Conservation (phyloP, 2,888 invertebrate species). For the Drosophila multiciliata region DNA sequence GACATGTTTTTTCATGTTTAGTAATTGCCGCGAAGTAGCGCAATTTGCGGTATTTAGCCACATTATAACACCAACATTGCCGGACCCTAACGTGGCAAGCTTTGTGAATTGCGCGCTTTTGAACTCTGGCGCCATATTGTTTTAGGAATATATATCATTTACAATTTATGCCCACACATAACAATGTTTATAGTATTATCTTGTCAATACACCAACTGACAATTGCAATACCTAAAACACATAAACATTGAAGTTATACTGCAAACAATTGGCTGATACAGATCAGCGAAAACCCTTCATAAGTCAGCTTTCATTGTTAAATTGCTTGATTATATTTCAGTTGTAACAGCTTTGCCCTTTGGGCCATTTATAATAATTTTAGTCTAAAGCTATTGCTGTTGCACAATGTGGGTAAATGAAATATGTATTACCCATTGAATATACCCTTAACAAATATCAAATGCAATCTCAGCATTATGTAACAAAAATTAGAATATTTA, state of each 20-base stretch:
- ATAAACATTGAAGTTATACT: slow-evolving; percentile 10
- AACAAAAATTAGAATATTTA: neutral
- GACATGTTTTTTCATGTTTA: slow-evolving; percentile 64
- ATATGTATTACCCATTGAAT: neutral
- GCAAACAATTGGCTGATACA: neutral
- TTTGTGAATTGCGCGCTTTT: slow-evolving; percentile 32
- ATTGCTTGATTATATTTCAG: slow-evolving; percentile 57
- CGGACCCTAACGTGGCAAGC: slow-evolving; percentile 20
- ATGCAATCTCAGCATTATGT: neutral
- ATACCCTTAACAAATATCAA: neutral
- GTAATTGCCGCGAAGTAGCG: slow-evolving; percentile 74
- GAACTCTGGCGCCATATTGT: slow-evolving; percentile 63
- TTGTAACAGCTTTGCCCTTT: slow-evolving; percentile 55
- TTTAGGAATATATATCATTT: slow-evolving; percentile 49
- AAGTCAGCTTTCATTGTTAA: slow-evolving; percentile 15
- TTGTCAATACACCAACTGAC: slow-evolving; percentile 27
- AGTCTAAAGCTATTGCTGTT: neutral
- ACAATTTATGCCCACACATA: slow-evolving; percentile 14
- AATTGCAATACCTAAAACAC: slow-evolving; percentile 15
- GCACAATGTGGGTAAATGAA: neutral
- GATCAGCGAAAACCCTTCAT: slow-evolving; percentile 5
- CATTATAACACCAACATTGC: slow-evolving; percentile 66
- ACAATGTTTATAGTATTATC: slow-evolving; percentile 47
- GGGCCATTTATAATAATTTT: slow-evolving; percentile 57
- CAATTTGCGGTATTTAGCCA: slow-evolving; percentile 79